These are phyloP conservation scores for Riparia riparia DNA, from an alignment of 2,113 vertebrate species.

Conservation along the genomic window DNA sequence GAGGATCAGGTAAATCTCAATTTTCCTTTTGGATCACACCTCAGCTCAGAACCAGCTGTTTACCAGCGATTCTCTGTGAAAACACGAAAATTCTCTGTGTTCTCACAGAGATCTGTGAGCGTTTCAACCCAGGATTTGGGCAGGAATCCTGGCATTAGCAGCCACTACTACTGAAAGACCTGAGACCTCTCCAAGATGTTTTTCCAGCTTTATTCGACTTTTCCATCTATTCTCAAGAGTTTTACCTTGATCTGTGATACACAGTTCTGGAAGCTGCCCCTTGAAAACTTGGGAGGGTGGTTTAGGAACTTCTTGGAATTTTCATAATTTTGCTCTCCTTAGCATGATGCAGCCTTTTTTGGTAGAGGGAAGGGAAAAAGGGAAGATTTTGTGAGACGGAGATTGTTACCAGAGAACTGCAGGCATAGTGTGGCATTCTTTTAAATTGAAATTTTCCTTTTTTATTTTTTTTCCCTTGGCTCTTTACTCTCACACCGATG, in stretches of 20 bases:
- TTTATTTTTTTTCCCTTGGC: neutral
- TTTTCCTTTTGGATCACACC: neutral
- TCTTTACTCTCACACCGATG: neutral
- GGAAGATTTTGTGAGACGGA: neutral
- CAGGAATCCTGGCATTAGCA: neutral
- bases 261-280: neutral
- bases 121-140: neutral
- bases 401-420: neutral
- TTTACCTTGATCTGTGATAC: neutral
- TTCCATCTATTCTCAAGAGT: neutral
- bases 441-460: neutral
- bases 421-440: neutral
- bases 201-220: neutral
- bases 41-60: neutral
- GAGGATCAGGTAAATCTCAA: conserved; percentile 86
- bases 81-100: neutral
- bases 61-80: neutral
- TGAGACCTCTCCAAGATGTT: neutral
- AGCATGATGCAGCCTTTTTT: neutral
- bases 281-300: neutral
- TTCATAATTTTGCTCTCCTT: neutral
- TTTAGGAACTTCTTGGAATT: neutral
- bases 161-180: neutral
- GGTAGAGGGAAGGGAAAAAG: neutral
- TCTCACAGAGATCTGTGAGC: neutral